These are phyloP conservation scores for Lepidocyrtoides sp. DNA, from an alignment of 2,888 invertebrate species.

Conservation along the genomic window DNA sequence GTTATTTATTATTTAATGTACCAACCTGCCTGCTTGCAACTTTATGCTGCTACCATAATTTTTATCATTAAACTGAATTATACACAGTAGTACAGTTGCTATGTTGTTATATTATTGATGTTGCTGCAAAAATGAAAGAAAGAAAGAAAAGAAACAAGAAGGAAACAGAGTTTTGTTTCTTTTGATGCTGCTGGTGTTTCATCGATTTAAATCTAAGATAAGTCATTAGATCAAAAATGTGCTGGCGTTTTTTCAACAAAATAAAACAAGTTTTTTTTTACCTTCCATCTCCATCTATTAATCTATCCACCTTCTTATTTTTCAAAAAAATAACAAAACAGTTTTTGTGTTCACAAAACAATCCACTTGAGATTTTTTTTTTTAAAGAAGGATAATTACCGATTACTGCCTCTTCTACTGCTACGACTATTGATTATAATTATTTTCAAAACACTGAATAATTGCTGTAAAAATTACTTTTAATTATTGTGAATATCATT, in stretches of 20 bases:
- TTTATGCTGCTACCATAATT: not conserved
- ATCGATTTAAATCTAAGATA: slow-evolving; percentile 6
- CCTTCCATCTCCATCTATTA: not conserved
- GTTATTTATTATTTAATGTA: slow-evolving; percentile 27
- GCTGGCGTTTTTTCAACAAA: slow-evolving; percentile 2
- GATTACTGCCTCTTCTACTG: too few species aligned
- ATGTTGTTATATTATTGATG: not conserved
- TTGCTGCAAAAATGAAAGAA: not conserved
- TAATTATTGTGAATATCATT: slow-evolving; percentile 11
- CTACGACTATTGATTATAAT: not conserved
- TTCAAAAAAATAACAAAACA: not conserved
- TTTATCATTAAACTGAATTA: not conserved
- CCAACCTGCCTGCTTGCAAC: too few species aligned
- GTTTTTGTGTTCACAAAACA: too few species aligned
- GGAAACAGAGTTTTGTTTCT: too few species aligned
- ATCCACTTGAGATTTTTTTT: not conserved
- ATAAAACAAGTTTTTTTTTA: slow-evolving; percentile 13
- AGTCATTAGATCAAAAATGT: not conserved
- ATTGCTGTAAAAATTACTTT: not conserved
- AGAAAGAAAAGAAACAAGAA: too few species aligned
- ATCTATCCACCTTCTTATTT: too few species aligned
- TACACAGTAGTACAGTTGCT: not conserved
- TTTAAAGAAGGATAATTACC: not conserved
- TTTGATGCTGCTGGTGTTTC: not conserved
- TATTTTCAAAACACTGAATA: not conserved